Conservation (phyloP, 2,888 invertebrate species). For the Trileptium ribeirensis region DNA sequence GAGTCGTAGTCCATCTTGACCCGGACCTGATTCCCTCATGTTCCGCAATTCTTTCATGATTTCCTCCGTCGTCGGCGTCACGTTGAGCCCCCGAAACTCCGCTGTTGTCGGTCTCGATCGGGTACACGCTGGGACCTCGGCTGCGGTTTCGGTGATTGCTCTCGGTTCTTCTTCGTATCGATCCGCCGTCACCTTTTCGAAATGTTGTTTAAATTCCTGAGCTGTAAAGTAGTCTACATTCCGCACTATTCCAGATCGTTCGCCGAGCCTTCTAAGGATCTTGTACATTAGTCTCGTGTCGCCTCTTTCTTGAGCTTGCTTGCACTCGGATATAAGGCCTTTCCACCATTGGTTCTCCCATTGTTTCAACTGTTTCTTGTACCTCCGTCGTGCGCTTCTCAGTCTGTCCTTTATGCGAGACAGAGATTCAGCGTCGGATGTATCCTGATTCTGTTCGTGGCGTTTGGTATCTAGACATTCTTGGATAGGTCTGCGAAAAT, state of each 20-base stretch:
- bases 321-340: not conserved
- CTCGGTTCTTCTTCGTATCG: not conserved
- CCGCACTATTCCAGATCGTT: not conserved
- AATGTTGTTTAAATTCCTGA: not conserved
- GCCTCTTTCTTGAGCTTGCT: not conserved
- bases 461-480: not conserved
- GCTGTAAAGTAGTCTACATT: not conserved
- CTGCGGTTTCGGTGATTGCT: not conserved
- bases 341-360: slow-evolving; percentile 6
- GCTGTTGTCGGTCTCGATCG: not conserved
- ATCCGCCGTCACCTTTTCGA: not conserved
- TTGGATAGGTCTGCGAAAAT: not conserved
- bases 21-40: not conserved
- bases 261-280: not conserved
- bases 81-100: not conserved
- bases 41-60: not conserved
- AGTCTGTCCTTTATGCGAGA: not conserved
- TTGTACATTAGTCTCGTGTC: slow-evolving; percentile 5
- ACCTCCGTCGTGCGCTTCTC: not conserved
- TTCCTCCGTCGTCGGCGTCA: not conserved
- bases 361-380: not conserved
- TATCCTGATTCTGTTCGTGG: not conserved
- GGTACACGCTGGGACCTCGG: not conserved
- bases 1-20: not conserved
- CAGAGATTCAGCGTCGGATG: not conserved